A percentile compares a stretch with the other conserved stretches of the same genome.
Conservation (phyloP, 2,888 invertebrate species). For the Torymus texanus region DNA sequence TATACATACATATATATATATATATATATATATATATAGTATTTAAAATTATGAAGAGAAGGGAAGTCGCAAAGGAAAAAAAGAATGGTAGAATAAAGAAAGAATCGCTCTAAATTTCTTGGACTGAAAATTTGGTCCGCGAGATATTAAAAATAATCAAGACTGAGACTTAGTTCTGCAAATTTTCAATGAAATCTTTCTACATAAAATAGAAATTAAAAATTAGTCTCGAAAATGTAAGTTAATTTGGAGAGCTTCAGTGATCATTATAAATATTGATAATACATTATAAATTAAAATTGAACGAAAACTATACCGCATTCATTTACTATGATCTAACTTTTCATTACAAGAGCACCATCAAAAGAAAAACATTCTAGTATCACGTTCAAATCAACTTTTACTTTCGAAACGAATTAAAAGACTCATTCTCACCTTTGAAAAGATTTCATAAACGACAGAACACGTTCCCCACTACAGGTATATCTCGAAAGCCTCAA, state of each 20-base stretch:
- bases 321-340: too few relatives aligned
- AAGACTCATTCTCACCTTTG: too few relatives aligned
- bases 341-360: not conserved
- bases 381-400: not conserved
- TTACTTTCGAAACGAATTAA: not conserved
- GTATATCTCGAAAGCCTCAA: conserved; percentile 11
- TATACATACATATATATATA: conserved; percentile 8
- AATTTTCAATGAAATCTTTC: not conserved
- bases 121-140: conserved; percentile 19
- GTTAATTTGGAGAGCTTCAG: not conserved
- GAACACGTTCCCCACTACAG: too few relatives aligned
- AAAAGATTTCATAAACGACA: too few relatives aligned
- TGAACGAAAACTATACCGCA: too few relatives aligned
- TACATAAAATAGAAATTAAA: not conserved
- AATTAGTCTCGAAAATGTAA: conserved; percentile 20
- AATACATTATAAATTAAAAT: too few relatives aligned
- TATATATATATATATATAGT: conserved; percentile 16
- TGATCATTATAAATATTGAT: too few relatives aligned
- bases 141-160: conserved; percentile 5
- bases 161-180: too few relatives aligned
- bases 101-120: conserved; percentile 25
- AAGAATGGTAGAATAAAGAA: conserved; percentile 12
- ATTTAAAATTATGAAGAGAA: conserved; percentile 31
- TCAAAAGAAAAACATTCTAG: not conserved
- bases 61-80: conserved; percentile 3